Percentiles rank a stretch among this genome's conserved stretches.
These are phyloP conservation scores for Hydractinia symbiolongicarpus DNA, from an alignment of 30 jellyfish, hydroid and myxozoan species.

Conservation along the genomic window DNA sequence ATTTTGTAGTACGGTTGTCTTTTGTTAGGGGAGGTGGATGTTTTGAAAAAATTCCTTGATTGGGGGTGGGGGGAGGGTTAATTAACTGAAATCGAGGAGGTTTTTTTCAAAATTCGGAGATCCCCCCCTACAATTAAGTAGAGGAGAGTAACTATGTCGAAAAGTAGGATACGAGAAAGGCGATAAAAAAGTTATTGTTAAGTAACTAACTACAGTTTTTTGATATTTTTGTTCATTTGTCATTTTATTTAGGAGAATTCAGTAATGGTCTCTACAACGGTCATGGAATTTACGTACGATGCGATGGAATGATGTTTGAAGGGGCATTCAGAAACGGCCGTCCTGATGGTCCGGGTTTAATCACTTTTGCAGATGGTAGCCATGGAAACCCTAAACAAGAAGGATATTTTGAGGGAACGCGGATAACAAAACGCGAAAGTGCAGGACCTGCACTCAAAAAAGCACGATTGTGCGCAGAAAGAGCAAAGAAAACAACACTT, in stretches of 20 bases:
- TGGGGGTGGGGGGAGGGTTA: too few species aligned
- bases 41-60: too few species aligned
- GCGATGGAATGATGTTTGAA: conserved; percentile 81
- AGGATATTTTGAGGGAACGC: conserved; percentile 87
- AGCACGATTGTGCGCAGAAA: conserved; percentile 81
- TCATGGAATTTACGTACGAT: conserved; percentile 77
- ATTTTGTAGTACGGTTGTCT: too few species aligned
- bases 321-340: conserved; percentile 82
- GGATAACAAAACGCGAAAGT: conserved; percentile 35
- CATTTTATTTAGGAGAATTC: conserved; percentile 51
- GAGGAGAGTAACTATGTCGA: too few species aligned
- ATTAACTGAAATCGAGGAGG: too few species aligned
- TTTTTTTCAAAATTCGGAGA: too few species aligned
- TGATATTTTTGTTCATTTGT: background rate
- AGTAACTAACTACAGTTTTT: background rate
- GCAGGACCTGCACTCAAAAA: conserved; percentile 64
- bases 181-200: background rate
- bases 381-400: conserved; percentile 88
- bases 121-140: too few species aligned
- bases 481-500: conserved; percentile 60
- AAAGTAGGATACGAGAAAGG: too few species aligned
- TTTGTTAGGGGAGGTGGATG: too few species aligned
- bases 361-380: conserved; percentile 82
- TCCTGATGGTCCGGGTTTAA: conserved; percentile 90
- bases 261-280: conserved; percentile 80